Percentiles rank a stretch among this genome's conserved stretches.
Evolutionary conservation across 2,888 invertebrate genomes (phyloP).

Genomic region (Blastobasis adustella): DNA sequence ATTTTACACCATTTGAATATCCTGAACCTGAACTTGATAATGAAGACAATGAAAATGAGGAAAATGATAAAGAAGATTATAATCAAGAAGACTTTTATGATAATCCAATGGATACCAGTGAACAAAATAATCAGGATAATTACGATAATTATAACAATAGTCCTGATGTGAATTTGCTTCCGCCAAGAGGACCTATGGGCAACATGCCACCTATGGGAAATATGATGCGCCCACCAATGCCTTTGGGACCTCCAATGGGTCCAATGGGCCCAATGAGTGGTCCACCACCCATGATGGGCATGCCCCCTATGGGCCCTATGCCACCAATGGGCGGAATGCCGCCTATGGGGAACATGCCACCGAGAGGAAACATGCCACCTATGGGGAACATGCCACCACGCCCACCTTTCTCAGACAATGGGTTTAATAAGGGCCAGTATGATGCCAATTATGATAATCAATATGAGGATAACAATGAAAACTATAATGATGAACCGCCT

Average conservation of each 20-base stretch:
- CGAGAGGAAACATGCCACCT: slow-evolving; percentile 17
- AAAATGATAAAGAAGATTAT: slow-evolving; percentile 40
- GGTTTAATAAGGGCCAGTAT: slow-evolving; percentile 53
- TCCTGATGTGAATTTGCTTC: slow-evolving; percentile 37
- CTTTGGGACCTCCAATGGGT: slow-evolving; percentile 14
- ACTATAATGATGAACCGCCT: slow-evolving; percentile 43
- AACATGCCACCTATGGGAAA: slow-evolving; percentile 16
- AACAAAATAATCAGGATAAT: slow-evolving; percentile 54
- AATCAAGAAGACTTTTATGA: slow-evolving; percentile 52
- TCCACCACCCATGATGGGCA: slow-evolving; percentile 9
- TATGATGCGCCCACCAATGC: slow-evolving; percentile 12
- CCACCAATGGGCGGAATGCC: slow-evolving; percentile 41
- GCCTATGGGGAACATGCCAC: slow-evolving; percentile 31
- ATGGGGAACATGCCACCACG: slow-evolving; percentile 31
- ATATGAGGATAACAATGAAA: slow-evolving; percentile 38
- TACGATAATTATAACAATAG: slow-evolving; percentile 50
- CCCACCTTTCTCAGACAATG: slow-evolving; percentile 53
- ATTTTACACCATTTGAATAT: slow-evolving; percentile 61
- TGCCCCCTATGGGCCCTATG: slow-evolving; percentile 17
- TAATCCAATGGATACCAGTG: slow-evolving; percentile 54
- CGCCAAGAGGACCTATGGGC: slow-evolving; percentile 14
- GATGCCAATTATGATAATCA: slow-evolving; percentile 49
- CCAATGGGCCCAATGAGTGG: slow-evolving; percentile 6
- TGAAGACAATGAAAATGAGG: slow-evolving; percentile 29
- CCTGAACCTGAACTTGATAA: slow-evolving; percentile 44